Evolutionary conservation across 2,797 vertebrate genomes (phyloP).

Genomic region (Todus mexicanus): DNA sequence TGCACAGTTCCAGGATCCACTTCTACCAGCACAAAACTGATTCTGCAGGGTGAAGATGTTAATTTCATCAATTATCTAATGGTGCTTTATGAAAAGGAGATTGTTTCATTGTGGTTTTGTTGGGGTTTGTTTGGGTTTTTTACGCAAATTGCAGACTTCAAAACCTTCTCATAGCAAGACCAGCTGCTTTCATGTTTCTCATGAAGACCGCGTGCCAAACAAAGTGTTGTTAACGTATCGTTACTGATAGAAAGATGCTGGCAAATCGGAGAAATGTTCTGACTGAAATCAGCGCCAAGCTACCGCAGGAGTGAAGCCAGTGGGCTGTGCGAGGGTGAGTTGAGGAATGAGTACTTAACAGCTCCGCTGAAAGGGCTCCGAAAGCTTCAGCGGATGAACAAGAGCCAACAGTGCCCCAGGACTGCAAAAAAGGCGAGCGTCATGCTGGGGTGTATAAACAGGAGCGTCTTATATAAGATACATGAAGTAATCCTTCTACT

Average conservation of each 20-base stretch:
- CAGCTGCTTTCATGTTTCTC: background rate
- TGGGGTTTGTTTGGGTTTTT: background rate
- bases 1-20: background rate
- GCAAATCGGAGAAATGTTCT: background rate
- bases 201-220: background rate
- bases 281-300: background rate
- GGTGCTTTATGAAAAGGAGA: background rate
- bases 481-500: background rate
- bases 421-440: background rate
- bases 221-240: background rate
- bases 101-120: background rate
- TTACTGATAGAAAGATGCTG: background rate
- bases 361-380: background rate
- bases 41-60: background rate
- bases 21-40: background rate
- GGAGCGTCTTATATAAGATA: background rate
- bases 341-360: background rate
- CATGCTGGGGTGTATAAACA: background rate
- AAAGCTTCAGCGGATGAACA: background rate
- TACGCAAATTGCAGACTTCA: background rate
- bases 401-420: background rate
- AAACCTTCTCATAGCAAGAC: background rate
- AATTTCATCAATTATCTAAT: background rate
- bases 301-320: rapidly evolving
- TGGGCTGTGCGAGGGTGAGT: background rate